Conservation (phyloP, 1,140 invertebrate genomes). For the Penaeus japonicus region DNA sequence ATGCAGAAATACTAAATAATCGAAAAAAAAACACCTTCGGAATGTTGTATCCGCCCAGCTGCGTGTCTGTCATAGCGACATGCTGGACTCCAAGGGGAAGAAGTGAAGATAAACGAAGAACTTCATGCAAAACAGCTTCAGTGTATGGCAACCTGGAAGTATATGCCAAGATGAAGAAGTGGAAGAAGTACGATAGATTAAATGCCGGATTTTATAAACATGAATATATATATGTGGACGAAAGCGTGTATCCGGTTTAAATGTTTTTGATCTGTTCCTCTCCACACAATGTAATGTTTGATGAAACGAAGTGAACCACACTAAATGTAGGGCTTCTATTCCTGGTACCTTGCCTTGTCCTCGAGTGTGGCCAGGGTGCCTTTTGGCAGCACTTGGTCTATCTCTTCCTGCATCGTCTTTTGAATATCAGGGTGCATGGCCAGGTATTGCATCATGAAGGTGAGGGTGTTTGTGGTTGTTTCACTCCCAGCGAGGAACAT, state of each 20-base stretch:
- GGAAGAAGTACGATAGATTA: too few species aligned
- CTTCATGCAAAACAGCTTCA: not conserved
- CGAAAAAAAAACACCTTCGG: not conserved
- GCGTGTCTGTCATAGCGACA: not conserved
- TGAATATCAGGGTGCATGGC: constrained; percentile 85
- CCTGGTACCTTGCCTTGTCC: constrained; percentile 69
- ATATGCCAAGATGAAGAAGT: too few species aligned
- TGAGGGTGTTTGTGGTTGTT: constrained; percentile 88
- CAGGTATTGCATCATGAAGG: constrained; percentile 89
- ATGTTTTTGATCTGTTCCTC: too few species aligned
- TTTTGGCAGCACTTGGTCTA: constrained; percentile 82
- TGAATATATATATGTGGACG: too few species aligned
- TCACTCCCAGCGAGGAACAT: constrained; percentile 93
- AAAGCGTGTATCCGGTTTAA: too few species aligned
- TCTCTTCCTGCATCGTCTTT: constrained; percentile 82
- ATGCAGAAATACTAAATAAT: too few species aligned
- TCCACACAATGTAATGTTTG: too few species aligned
- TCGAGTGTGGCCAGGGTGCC: constrained; percentile 78
- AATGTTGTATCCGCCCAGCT: not conserved
- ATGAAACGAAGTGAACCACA: too few species aligned
- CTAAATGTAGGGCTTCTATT: too few species aligned
- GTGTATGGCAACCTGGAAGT: not conserved
- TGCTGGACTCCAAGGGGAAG: not conserved
- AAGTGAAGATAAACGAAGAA: not conserved
- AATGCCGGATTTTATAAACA: too few species aligned